These are phyloP conservation scores for Microtus oregoni DNA, from an alignment of 2,113 vertebrate species.

Conservation along the genomic window DNA sequence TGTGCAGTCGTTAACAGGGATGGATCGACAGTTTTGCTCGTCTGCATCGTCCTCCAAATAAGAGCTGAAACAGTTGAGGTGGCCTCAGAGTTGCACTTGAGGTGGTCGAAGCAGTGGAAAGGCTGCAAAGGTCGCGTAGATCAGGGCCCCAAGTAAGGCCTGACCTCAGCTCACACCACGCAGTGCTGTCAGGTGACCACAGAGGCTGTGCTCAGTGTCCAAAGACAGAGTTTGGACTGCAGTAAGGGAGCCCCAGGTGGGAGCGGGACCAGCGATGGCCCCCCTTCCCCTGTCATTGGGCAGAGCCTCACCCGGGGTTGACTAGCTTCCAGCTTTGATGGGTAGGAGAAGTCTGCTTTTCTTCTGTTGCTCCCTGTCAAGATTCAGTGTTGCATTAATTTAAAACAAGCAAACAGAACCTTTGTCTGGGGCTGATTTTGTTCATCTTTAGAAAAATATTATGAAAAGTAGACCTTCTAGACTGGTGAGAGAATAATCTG, in stretches of 20 bases:
- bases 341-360: neutral
- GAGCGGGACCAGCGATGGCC: neutral
- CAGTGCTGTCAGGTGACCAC: neutral
- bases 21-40: neutral
- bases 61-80: neutral
- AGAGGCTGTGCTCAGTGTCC: neutral
- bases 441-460: constrained; percentile 20
- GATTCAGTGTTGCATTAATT: neutral
- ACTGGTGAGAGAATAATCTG: neutral
- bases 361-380: neutral
- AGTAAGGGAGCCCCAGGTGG: neutral
- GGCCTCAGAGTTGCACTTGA: neutral
- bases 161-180: accelerated
- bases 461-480: constrained; percentile 28
- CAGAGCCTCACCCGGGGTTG: neutral
- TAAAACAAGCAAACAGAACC: constrained; percentile 9
- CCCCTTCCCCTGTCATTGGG: neutral
- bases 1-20: neutral
- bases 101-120: neutral
- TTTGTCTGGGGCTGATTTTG: neutral
- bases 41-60: neutral
- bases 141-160: neutral
- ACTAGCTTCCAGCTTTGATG: neutral
- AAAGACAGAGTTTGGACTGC: no score
- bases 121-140: neutral